Conservation (phyloP, 2,113 vertebrate genomes). For the Lutjanus erythropterus region DNA sequence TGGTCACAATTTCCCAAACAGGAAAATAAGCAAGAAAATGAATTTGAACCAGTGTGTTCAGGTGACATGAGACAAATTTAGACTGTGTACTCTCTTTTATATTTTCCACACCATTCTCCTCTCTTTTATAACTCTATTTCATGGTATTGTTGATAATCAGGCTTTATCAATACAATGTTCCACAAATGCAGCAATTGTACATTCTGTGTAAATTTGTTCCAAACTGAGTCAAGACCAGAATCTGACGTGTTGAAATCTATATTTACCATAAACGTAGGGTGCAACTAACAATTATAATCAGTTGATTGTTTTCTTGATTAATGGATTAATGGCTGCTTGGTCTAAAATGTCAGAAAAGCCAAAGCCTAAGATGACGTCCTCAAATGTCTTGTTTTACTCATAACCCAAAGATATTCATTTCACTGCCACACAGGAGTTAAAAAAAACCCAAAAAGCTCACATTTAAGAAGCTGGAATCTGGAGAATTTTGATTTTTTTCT, state of each 20-base stretch:
- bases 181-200: too few species aligned
- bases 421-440: too few species aligned
- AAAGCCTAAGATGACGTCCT: too few species aligned
- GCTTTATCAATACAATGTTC: not conserved
- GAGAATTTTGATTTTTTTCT: too few species aligned
- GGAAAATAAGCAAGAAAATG: slow-evolving; percentile 42
- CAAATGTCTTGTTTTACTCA: too few species aligned
- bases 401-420: too few species aligned
- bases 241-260: not conserved
- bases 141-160: not conserved
- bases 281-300: too few species aligned
- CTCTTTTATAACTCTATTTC: not conserved
- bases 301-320: too few species aligned
- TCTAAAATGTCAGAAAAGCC: too few species aligned
- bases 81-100: not conserved
- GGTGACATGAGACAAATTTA: slow-evolving; percentile 25
- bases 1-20: slow-evolving; percentile 25
- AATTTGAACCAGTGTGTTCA: slow-evolving; percentile 25
- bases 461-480: too few species aligned
- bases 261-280: not conserved
- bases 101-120: not conserved
- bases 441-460: too few species aligned
- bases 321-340: too few species aligned
- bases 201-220: not conserved
- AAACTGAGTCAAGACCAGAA: not conserved